phyloP scores from a whole-genome alignment of 2,888 invertebrate genomes.

The Spilarctia lutea region DNA sequence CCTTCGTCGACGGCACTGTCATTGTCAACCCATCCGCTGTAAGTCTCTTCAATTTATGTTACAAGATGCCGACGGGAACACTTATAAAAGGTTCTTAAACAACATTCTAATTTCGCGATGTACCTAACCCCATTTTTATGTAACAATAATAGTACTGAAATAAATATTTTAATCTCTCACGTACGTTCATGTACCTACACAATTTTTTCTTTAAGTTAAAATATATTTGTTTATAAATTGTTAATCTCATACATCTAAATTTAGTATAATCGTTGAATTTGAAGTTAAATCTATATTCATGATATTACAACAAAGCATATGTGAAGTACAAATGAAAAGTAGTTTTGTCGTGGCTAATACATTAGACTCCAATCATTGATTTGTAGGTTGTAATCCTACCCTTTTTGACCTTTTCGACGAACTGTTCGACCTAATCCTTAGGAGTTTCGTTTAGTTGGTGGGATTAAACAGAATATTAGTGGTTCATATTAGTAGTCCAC shows the following conservation, averaged over 20 bases:
- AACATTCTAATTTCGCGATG: neutral
- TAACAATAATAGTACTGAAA: too few relatives aligned
- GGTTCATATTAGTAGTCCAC: neutral
- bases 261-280: neutral
- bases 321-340: neutral
- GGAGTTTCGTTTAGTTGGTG: neutral
- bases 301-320: neutral
- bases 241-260: neutral
- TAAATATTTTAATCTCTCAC: too few relatives aligned
- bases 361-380: neutral
- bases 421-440: neutral
- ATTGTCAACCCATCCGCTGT: slow-evolving; percentile 89
- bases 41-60: slow-evolving; percentile 54
- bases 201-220: too few relatives aligned
- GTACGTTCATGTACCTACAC: too few relatives aligned
- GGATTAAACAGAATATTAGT: neutral
- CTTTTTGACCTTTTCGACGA: neutral
- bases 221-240: neutral
- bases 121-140: neutral
- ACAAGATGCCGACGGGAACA: neutral
- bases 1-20: slow-evolving; percentile 96
- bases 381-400: neutral
- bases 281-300: neutral
- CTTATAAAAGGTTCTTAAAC: neutral
- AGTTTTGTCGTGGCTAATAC: neutral